These are phyloP conservation scores for Pristionchus arcanus DNA, from an alignment of 2,888 invertebrate species.

Conservation along the genomic window DNA sequence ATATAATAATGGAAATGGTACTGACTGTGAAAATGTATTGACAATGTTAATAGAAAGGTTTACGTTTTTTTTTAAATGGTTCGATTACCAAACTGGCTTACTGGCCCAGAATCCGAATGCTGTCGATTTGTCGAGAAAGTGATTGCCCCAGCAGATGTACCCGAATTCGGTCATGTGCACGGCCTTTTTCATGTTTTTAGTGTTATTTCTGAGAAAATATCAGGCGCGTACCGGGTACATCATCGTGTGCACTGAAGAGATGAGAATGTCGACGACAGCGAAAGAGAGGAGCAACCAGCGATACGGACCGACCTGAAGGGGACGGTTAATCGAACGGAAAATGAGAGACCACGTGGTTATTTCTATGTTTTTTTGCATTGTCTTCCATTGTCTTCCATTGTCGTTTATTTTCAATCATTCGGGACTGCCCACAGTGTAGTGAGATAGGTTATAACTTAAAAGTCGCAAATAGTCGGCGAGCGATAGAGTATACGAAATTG, in stretches of 20 bases:
- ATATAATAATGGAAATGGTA: neutral
- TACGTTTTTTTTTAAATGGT: too few species aligned
- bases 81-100: neutral
- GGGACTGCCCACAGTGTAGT: too few species aligned
- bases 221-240: neutral
- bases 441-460: too few species aligned
- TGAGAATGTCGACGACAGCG: neutral
- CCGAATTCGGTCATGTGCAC: conserved; percentile 15
- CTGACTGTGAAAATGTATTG: neutral
- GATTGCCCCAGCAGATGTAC: neutral
- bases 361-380: too few species aligned
- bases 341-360: too few species aligned
- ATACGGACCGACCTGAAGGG: neutral
- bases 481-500: too few species aligned
- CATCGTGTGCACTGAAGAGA: neutral
- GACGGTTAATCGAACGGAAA: too few species aligned
- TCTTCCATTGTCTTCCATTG: too few species aligned
- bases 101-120: neutral
- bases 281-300: neutral
- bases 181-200: neutral
- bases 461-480: too few species aligned
- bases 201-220: neutral
- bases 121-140: neutral
- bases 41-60: neutral
- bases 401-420: too few species aligned